A percentile compares a stretch with the other conserved stretches of the same genome.
Conservation (phyloP, 1,140 invertebrate species). For the Apolygus lucorum region DNA sequence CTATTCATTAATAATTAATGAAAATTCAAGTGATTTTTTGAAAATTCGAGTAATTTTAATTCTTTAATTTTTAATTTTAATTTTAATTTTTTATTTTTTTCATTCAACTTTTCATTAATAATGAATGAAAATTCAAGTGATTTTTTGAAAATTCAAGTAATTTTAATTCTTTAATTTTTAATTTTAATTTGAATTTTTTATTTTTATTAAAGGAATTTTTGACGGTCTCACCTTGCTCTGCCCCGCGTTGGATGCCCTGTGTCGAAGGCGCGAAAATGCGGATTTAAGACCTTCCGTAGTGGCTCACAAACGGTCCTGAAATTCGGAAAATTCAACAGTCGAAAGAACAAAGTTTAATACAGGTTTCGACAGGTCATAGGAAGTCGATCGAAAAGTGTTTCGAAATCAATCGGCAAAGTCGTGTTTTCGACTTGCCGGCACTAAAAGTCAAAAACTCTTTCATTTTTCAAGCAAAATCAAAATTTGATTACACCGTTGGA, state of each 20-base stretch:
- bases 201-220: neutral
- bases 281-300: slow-evolving; percentile 3
- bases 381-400: neutral
- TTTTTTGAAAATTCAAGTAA: neutral
- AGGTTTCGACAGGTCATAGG: neutral
- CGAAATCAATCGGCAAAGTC: neutral
- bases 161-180: neutral
- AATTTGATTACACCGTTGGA: too few species aligned
- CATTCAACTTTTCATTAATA: too few species aligned
- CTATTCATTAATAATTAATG: too few species aligned
- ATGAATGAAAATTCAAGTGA: neutral
- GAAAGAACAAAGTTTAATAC: neutral
- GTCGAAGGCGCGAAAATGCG: slow-evolving; percentile 3
- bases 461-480: too few species aligned
- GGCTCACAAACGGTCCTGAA: slow-evolving; percentile 1
- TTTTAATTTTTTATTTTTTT: too few species aligned
- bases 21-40: neutral
- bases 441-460: too few species aligned
- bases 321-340: neutral
- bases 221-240: neutral
- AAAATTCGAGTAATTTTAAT: neutral
- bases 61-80: neutral
- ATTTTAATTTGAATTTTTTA: neutral
- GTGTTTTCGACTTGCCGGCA: neutral
- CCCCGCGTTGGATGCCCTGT: slow-evolving; percentile 7